Conservation (phyloP, 1,140 invertebrate genomes). For the Ladona fulva region DNA sequence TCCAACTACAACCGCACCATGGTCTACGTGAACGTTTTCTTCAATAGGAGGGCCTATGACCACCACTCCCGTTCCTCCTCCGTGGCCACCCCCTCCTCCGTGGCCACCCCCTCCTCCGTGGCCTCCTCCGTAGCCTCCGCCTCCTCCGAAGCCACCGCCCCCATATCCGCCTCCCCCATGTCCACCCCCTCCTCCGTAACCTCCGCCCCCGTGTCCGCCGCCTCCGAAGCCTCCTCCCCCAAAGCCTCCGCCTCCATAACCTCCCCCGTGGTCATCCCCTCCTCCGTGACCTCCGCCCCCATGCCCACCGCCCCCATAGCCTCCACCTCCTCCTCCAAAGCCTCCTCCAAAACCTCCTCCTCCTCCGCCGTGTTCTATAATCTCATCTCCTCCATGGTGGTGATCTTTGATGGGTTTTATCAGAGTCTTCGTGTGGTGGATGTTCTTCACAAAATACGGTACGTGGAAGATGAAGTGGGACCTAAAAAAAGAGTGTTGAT, state of each 20-base stretch:
- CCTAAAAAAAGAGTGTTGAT: no score
- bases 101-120: no score
- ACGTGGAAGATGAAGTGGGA: constrained; percentile 52
- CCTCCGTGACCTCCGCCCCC: no score
- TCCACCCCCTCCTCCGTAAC: neutral
- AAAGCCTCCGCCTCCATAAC: neutral
- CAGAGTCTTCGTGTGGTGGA: constrained; percentile 53
- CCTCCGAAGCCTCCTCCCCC: neutral
- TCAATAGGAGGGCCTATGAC: neutral
- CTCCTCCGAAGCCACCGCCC: no score
- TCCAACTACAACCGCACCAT: neutral
- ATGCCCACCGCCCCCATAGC: neutral
- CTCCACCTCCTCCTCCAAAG: neutral
- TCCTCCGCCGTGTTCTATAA: neutral
- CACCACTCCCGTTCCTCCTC: neutral
- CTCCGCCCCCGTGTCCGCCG: neutral
- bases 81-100: neutral
- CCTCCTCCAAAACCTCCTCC: neutral
- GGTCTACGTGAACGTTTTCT: neutral
- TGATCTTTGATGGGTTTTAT: constrained; percentile 34
- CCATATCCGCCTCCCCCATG: neutral
- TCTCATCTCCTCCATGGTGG: neutral
- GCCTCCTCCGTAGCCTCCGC: no score
- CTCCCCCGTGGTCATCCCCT: neutral
- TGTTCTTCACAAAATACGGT: constrained; percentile 49